These are phyloP conservation scores for Macrobrachium nipponense DNA, from an alignment of 1,140 invertebrate genomes.

Conservation along the genomic window DNA sequence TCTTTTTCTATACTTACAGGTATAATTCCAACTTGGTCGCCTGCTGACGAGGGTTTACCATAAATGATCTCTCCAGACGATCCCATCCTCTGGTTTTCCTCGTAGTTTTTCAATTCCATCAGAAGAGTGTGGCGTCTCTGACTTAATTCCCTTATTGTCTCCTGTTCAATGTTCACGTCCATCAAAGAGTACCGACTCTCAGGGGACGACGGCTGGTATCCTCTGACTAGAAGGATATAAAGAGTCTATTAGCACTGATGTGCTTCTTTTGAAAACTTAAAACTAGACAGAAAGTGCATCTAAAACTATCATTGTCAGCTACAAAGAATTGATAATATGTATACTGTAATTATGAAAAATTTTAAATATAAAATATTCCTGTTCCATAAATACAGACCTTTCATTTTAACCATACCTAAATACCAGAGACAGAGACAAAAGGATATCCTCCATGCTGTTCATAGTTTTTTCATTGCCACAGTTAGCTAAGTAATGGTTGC, in stretches of 20 bases:
- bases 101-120: conserved; percentile 86
- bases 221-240: conserved; percentile 75
- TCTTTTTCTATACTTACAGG: conserved; percentile 72
- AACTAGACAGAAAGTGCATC: no score
- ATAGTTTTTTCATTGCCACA: no score
- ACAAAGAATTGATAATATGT: no score
- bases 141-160: conserved; percentile 83
- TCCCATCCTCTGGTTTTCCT: conserved; percentile 70
- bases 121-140: conserved; percentile 84
- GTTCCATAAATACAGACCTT: no score
- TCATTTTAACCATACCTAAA: no score
- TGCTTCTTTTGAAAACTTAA: no score
- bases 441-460: no score
- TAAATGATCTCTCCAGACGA: conserved; percentile 65
- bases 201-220: conserved; percentile 74
- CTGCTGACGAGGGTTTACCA: conserved; percentile 64
- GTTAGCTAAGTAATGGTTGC: no score
- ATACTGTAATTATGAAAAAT: no score
- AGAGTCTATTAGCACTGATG: background rate
- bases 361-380: no score
- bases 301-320: no score
- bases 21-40: conserved; percentile 73
- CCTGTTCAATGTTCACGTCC: conserved; percentile 77
- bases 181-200: conserved; percentile 70
- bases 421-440: no score